These are phyloP conservation scores for Hirundo rustica DNA, from an alignment of 2,797 vertebrate genomes.

Conservation along the genomic window DNA sequence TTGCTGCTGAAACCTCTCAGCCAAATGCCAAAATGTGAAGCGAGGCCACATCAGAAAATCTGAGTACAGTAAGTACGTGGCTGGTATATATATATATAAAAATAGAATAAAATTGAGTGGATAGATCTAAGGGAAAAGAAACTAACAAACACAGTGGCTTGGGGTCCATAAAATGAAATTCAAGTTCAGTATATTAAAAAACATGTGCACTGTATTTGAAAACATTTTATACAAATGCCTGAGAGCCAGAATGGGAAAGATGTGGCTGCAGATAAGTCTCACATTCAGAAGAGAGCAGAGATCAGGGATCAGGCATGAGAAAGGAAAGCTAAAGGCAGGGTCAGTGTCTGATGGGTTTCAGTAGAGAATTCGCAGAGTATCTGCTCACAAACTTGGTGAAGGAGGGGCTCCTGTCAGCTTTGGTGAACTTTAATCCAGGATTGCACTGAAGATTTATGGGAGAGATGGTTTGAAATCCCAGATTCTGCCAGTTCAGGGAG, in stretches of 20 bases:
- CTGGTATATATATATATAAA: background rate
- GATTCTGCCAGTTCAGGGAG: background rate
- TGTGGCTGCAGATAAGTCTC: conserved; percentile 15
- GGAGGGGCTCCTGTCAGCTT: background rate
- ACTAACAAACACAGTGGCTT: background rate
- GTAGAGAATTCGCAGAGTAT: background rate
- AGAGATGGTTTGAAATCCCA: background rate
- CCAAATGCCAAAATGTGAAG: conserved; percentile 47
- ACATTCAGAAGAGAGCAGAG: background rate
- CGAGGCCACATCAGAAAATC: conserved; percentile 20
- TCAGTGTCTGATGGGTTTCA: background rate
- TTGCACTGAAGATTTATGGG: background rate
- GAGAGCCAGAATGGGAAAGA: background rate
- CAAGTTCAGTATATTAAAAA: background rate
- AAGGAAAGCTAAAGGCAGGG: background rate
- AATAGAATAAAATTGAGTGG: background rate
- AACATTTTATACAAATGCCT: background rate
- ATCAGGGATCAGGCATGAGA: background rate
- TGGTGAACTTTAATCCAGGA: background rate
- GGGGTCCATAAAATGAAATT: conserved; percentile 31
- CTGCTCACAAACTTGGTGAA: background rate
- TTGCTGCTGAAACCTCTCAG: conserved; percentile 58
- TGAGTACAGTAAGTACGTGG: background rate
- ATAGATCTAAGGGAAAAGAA: conserved; percentile 10
- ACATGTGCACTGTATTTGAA: conserved; percentile 34